A percentile compares a stretch with the other conserved stretches of the same genome.
Conservation (phyloP, 2,797 vertebrate genomes). For the Remorina albescens region DNA sequence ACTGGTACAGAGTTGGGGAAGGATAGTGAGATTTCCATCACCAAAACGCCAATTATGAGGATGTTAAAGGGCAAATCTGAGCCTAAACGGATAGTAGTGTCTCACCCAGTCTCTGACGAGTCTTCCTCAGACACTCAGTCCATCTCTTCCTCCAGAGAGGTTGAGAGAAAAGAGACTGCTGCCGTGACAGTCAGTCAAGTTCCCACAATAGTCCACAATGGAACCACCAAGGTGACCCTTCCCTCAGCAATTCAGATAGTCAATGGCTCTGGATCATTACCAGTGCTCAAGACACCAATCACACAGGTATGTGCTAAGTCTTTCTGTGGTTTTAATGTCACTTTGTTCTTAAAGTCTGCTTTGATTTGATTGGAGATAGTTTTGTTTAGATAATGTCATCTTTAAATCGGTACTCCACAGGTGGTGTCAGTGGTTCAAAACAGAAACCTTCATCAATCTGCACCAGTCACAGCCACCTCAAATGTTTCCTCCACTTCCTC, state of each 20-base stretch:
- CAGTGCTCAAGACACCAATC: constrained; percentile 91
- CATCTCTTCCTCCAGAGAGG: constrained; percentile 61
- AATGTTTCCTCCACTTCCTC: constrained; percentile 69
- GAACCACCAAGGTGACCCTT: constrained; percentile 78
- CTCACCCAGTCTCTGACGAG: constrained; percentile 86
- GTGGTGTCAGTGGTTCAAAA: constrained; percentile 90
- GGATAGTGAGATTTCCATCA: constrained; percentile 94
- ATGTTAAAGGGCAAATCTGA: constrained; percentile 95
- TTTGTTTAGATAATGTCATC: constrained; percentile 3
- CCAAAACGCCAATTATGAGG: constrained; percentile 98
- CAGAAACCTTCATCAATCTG: constrained; percentile 83
- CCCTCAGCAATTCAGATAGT: constrained; percentile 87
- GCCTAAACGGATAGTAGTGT: constrained; percentile 91
- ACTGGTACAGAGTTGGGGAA: constrained; percentile 70
- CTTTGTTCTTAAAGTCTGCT: not conserved
- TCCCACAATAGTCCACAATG: constrained; percentile 86
- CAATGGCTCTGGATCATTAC: constrained; percentile 91
- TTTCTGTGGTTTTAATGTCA: not conserved
- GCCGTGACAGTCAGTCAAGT: constrained; percentile 79
- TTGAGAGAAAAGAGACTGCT: constrained; percentile 79
- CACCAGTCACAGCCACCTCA: constrained; percentile 70
- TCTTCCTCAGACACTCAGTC: constrained; percentile 46
- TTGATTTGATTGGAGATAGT: not conserved
- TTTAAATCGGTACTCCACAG: too few species aligned
- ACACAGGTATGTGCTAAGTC: constrained; percentile 82